Conservation (phyloP, 2,888 invertebrate genomes). For the Himalopsyche anomala region DNA sequence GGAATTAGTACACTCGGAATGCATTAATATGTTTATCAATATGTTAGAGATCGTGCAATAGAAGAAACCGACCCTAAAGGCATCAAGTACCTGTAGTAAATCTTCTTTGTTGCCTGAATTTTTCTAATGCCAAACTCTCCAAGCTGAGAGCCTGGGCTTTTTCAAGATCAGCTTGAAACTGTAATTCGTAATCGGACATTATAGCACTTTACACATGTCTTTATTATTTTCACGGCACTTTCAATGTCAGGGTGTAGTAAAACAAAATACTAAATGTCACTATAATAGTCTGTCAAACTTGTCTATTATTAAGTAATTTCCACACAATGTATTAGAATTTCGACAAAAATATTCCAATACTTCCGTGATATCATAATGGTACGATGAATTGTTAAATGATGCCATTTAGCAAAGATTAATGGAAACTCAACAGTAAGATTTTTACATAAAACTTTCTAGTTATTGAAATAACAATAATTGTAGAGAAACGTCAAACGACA, state of each 20-base stretch:
- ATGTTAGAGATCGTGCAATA: no score
- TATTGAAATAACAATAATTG: slow-evolving; percentile 61
- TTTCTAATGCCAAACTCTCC: slow-evolving; percentile 90
- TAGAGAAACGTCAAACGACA: slow-evolving; percentile 61
- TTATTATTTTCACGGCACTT: slow-evolving; percentile 47
- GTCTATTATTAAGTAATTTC: slow-evolving; percentile 47
- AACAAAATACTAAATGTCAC: slow-evolving; percentile 45
- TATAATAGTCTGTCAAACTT: slow-evolving; percentile 12
- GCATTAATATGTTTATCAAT: no score
- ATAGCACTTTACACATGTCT: slow-evolving; percentile 53
- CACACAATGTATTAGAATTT: slow-evolving; percentile 5
- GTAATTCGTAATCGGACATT: slow-evolving; percentile 85
- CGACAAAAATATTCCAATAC: not conserved
- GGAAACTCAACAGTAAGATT: slow-evolving; percentile 43
- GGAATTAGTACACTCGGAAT: no score
- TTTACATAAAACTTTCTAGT: slow-evolving; percentile 61
- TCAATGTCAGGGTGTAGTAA: slow-evolving; percentile 42
- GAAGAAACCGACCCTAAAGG: not conserved
- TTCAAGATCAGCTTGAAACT: slow-evolving; percentile 91
- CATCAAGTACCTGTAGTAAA: slow-evolving; percentile 71
- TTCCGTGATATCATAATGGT: slow-evolving; percentile 5
- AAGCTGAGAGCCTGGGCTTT: slow-evolving; percentile 91
- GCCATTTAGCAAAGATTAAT: slow-evolving; percentile 49
- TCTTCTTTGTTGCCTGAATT: slow-evolving; percentile 85
- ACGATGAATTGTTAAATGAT: slow-evolving; percentile 31